phyloP scores from a whole-genome alignment of 2,797 vertebrate species.

The Sandelia bainsii region DNA sequence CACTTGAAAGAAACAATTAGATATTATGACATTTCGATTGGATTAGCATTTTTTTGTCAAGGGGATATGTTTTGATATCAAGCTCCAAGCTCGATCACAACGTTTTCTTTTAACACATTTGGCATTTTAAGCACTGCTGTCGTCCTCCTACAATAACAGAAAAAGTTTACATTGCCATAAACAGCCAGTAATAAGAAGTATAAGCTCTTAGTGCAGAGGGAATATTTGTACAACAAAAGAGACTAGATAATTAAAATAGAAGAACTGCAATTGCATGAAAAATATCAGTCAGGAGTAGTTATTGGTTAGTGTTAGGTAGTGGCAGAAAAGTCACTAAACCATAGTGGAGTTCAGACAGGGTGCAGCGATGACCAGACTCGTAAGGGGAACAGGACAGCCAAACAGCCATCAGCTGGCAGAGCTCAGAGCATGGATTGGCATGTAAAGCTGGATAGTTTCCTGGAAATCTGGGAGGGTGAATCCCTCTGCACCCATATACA shows the following conservation, averaged over 20 bases:
- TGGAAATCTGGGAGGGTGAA: slow-evolving; percentile 69
- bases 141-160: slow-evolving; percentile 16
- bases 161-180: slow-evolving; percentile 20
- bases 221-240: slow-evolving; percentile 21
- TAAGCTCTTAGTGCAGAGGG: slow-evolving; percentile 8
- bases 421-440: slow-evolving; percentile 45
- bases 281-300: slow-evolving; percentile 7
- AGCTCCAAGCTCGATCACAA: slow-evolving; percentile 55
- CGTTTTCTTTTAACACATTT: slow-evolving; percentile 56
- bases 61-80: slow-evolving; percentile 66
- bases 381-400: slow-evolving; percentile 38
- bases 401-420: slow-evolving; percentile 59
- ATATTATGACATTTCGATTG: slow-evolving; percentile 70
- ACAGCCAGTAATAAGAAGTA: slow-evolving; percentile 20
- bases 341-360: slow-evolving; percentile 29
- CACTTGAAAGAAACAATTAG: slow-evolving; percentile 55
- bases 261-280: not conserved
- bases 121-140: slow-evolving; percentile 51
- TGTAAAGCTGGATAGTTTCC: slow-evolving; percentile 55
- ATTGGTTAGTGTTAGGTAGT: not conserved
- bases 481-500: slow-evolving; percentile 37
- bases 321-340: slow-evolving; percentile 37
- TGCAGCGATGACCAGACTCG: slow-evolving; percentile 50
- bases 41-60: slow-evolving; percentile 56
- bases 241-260: slow-evolving; percentile 26